Evolutionary conservation across 2,797 vertebrate genomes (phyloP).

Genomic region (Tangara arthus): DNA sequence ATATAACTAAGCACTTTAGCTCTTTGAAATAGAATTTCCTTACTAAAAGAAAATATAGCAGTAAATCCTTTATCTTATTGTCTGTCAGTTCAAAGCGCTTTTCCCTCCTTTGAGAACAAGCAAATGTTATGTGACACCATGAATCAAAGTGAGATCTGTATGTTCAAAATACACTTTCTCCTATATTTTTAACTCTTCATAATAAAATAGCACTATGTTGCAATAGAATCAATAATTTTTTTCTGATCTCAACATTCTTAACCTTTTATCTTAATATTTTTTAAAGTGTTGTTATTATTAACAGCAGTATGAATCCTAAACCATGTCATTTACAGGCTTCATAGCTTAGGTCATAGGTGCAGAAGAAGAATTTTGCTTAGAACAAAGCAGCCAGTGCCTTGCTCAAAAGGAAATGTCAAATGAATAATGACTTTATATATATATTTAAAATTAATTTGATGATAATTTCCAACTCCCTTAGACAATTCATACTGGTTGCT

Average conservation of each 20-base stretch:
- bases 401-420: not conserved
- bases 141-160: not conserved
- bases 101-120: not conserved
- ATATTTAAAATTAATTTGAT: not conserved
- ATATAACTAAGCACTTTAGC: not conserved
- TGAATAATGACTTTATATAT: not conserved
- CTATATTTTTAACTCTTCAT: not conserved
- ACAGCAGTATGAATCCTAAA: not conserved
- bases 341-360: not conserved
- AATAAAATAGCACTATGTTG: not conserved
- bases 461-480: not conserved
- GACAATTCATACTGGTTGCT: not conserved
- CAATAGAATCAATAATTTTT: not conserved
- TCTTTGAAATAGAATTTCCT: not conserved
- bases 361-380: not conserved
- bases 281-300: not conserved
- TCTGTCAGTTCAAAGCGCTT: not conserved
- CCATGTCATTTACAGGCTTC: not conserved
- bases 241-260: not conserved
- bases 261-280: not conserved
- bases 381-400: not conserved
- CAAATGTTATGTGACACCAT: not conserved
- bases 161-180: not conserved
- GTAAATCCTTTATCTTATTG: not conserved
- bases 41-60: not conserved